These are phyloP conservation scores for Mylabris phalerata DNA, from an alignment of 1,140 invertebrate genomes.

Conservation along the genomic window DNA sequence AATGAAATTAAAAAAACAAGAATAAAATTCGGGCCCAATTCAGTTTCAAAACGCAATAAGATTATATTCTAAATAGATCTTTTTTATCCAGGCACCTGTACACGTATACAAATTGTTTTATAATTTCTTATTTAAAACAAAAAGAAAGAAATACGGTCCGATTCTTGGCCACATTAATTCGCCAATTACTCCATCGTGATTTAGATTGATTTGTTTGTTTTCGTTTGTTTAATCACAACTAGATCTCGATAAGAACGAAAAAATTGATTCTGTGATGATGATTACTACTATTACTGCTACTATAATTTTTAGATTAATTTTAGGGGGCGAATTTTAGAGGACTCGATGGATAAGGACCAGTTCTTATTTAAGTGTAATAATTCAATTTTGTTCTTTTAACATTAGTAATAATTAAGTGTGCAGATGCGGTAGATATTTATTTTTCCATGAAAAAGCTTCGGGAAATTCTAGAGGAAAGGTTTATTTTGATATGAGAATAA, in stretches of 20 bases:
- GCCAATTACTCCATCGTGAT: background rate
- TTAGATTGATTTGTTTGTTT: background rate
- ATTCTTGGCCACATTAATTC: background rate
- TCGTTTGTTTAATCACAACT: no score
- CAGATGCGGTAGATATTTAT: constrained; percentile 19
- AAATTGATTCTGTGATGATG: no score
- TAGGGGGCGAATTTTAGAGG: no score
- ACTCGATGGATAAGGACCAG: no score
- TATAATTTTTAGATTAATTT: no score
- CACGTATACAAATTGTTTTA: constrained; percentile 25
- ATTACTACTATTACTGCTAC: no score
- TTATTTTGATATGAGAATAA: constrained; percentile 10
- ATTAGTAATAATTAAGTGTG: constrained; percentile 15
- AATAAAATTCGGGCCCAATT: constrained; percentile 1
- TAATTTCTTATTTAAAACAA: background rate
- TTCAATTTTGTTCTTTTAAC: constrained; percentile 13
- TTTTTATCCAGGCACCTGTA: constrained; percentile 24
- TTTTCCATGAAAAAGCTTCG: constrained; percentile 5
- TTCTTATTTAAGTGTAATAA: background rate
- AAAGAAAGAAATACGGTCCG: background rate
- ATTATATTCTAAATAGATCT: constrained; percentile 21
- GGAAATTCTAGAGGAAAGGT: constrained; percentile 7
- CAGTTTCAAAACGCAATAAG: constrained; percentile 19
- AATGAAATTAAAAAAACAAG: background rate
- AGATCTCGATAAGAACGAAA: no score